These are phyloP conservation scores for Pycnomerus fuliginosus DNA, from an alignment of 2,888 invertebrate species.

Conservation along the genomic window DNA sequence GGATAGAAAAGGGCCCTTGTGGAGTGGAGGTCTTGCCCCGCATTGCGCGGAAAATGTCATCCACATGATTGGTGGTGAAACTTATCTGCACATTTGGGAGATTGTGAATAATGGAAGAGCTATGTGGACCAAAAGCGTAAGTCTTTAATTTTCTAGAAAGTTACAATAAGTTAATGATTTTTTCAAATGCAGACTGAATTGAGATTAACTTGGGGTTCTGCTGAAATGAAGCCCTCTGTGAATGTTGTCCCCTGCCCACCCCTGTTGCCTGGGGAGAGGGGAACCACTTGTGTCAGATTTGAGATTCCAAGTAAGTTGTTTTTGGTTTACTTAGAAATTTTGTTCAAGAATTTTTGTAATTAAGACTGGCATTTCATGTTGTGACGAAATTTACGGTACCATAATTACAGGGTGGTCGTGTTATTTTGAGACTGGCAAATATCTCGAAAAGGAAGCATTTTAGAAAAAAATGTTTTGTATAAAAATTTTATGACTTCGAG, in stretches of 20 bases:
- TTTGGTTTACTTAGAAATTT: conserved; percentile 1
- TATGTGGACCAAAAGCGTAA: conserved; percentile 47
- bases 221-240: conserved; percentile 44
- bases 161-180: conserved; percentile 2
- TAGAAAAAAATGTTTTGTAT: too few species aligned
- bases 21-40: too few species aligned
- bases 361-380: background rate
- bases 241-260: conserved; percentile 44
- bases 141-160: conserved; percentile 12
- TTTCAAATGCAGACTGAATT: conserved; percentile 45
- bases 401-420: too few species aligned
- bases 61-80: conserved; percentile 46
- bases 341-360: background rate
- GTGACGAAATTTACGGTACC: background rate
- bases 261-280: conserved; percentile 48
- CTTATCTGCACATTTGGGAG: conserved; percentile 50
- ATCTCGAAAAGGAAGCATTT: too few species aligned
- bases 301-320: conserved; percentile 47
- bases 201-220: conserved; percentile 52
- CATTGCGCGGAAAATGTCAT: too few species aligned
- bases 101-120: conserved; percentile 48
- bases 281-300: conserved; percentile 43
- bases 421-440: too few species aligned
- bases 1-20: too few species aligned
- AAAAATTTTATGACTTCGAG: too few species aligned